Conservation (phyloP, 2,113 vertebrate species). For the Gorsachius goisagi region DNA sequence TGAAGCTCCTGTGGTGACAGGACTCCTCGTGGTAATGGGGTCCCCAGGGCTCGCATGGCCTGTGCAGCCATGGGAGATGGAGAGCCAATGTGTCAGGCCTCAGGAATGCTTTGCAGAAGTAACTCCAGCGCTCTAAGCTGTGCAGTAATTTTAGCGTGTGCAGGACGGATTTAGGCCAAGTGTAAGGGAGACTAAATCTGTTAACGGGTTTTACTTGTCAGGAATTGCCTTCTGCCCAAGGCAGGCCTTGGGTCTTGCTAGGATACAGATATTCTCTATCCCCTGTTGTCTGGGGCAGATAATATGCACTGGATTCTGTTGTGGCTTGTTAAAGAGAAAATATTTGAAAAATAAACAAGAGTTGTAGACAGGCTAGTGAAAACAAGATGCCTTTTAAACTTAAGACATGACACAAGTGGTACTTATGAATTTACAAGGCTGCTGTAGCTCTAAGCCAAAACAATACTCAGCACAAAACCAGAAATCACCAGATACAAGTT, state of each 20-base stretch:
- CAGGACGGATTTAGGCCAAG: background rate
- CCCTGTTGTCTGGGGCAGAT: background rate
- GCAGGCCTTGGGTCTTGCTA: background rate
- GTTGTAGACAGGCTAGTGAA: background rate
- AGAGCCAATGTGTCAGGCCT: background rate
- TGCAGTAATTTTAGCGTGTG: background rate
- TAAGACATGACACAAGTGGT: background rate
- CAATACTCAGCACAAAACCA: background rate
- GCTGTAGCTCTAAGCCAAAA: background rate
- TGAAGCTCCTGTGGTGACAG: background rate
- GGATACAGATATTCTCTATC: background rate
- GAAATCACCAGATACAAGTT: background rate
- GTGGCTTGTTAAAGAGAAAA: constrained; percentile 38
- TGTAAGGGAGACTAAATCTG: background rate
- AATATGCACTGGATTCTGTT: background rate
- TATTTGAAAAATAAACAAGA: constrained; percentile 46
- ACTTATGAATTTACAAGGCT: background rate
- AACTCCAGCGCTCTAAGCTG: background rate
- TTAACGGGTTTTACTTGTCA: background rate
- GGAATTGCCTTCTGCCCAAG: constrained; percentile 17
- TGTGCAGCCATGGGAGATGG: background rate
- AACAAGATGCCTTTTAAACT: constrained; percentile 13
- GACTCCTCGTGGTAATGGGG: background rate
- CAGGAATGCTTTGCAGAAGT: background rate
- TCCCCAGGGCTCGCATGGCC: accelerated